phyloP scores from a whole-genome alignment of 2,888 invertebrate genomes.

The Linnaemya tessellans region DNA sequence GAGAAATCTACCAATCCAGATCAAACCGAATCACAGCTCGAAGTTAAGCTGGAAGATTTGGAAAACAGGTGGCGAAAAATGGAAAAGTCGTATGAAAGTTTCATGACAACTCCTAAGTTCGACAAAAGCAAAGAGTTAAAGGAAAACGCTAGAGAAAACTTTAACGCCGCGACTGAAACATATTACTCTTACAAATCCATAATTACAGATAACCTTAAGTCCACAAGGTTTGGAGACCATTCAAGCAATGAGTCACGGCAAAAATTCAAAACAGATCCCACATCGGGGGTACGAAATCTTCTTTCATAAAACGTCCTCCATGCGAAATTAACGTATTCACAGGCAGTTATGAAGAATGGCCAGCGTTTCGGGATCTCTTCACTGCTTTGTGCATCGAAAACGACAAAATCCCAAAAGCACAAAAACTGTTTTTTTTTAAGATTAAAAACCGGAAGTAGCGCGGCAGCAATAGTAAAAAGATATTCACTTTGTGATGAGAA shows the following conservation, averaged over 20 bases:
- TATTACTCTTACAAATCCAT: too few species aligned
- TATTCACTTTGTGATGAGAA: conserved; percentile 3
- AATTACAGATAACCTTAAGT: too few species aligned
- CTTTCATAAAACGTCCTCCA: neutral
- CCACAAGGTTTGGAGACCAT: too few species aligned
- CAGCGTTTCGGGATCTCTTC: too few species aligned
- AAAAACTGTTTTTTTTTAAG: conserved; percentile 15
- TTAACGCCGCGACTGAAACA: too few species aligned
- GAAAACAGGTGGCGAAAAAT: neutral
- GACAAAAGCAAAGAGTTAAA: too few species aligned
- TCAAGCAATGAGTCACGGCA: too few species aligned
- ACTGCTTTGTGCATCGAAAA: too few species aligned
- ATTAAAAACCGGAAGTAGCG: conserved; percentile 11
- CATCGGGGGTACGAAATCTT: neutral
- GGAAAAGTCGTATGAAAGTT: neutral
- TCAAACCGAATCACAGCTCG: neutral
- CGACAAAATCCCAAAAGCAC: neutral
- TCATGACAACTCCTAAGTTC: neutral
- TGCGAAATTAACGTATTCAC: neutral
- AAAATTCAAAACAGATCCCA: neutral
- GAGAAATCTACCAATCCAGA: neutral
- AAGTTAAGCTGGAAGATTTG: too few species aligned
- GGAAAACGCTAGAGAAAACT: too few species aligned
- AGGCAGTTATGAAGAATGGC: too few species aligned
- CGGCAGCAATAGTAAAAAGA: conserved; percentile 20